These are phyloP conservation scores for Chamaea fasciata DNA, from an alignment of 2,113 vertebrate species.

Conservation along the genomic window DNA sequence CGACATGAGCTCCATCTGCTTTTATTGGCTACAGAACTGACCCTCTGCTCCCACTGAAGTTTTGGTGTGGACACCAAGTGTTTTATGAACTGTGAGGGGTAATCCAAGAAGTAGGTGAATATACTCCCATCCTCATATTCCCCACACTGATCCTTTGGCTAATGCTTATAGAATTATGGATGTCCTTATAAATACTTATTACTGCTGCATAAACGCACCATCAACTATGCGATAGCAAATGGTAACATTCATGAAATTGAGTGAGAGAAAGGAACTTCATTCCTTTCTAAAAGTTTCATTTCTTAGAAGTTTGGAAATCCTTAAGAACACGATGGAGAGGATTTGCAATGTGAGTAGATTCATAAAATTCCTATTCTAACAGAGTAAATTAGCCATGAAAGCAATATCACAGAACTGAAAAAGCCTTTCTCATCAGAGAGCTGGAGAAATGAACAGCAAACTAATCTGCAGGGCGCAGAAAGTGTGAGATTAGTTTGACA, in stretches of 20 bases:
- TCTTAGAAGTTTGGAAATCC: neutral
- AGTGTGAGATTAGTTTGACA: neutral
- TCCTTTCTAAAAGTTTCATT: neutral
- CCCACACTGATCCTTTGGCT: neutral
- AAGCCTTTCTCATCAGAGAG: neutral
- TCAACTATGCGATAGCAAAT: neutral
- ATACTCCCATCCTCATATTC: neutral
- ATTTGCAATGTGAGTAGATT: neutral
- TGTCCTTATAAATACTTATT: neutral
- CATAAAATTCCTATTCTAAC: constrained; percentile 16
- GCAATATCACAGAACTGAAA: constrained; percentile 4
- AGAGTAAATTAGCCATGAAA: constrained; percentile 36
- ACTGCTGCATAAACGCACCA: neutral
- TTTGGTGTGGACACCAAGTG: neutral
- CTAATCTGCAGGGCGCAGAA: neutral
- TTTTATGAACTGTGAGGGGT: neutral
- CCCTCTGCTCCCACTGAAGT: neutral
- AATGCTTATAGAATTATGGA: neutral
- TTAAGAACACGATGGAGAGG: neutral
- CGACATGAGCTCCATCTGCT: neutral
- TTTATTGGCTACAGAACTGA: neutral
- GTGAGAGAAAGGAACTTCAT: neutral
- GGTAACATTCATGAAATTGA: neutral
- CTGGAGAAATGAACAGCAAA: neutral
- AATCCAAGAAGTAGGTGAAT: neutral